These are phyloP conservation scores for Dipus sagitta DNA, from an alignment of 2,797 vertebrate species.

Conservation along the genomic window DNA sequence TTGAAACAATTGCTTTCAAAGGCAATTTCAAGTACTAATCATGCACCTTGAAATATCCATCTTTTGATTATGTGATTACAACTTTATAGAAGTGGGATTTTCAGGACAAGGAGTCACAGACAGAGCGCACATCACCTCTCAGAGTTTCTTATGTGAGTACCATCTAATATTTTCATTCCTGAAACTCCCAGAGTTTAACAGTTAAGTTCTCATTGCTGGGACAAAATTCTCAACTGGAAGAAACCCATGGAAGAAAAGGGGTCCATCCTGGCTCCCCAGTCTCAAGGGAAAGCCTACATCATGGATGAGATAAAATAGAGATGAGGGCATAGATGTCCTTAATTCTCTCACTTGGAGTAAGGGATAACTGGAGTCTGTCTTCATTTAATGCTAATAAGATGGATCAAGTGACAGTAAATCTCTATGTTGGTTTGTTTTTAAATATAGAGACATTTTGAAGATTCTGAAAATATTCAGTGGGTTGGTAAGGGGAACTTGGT, in stretches of 20 bases:
- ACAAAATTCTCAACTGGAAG: too few relatives aligned
- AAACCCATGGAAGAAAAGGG: background rate
- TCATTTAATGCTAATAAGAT: background rate
- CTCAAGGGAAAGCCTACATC: background rate
- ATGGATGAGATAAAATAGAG: background rate
- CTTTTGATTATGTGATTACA: background rate
- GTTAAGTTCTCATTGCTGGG: too few relatives aligned
- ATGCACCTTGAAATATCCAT: background rate
- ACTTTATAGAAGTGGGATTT: background rate
- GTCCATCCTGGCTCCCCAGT: too few relatives aligned
- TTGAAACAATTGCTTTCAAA: background rate
- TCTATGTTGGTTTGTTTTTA: conserved; percentile 27
- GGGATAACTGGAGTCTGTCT: background rate
- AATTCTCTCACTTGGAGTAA: background rate
- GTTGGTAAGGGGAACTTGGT: background rate
- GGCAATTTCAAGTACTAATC: background rate
- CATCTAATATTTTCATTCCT: background rate
- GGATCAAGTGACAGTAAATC: background rate
- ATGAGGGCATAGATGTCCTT: background rate
- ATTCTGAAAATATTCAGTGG: background rate
- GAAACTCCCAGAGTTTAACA: background rate
- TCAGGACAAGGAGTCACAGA: background rate
- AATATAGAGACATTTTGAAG: conserved; percentile 40
- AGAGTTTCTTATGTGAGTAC: background rate
- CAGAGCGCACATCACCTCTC: background rate